Percentiles rank a stretch among this genome's conserved stretches.
Conservation (phyloP, 2,888 invertebrate species). For the Pheosia tremula region DNA sequence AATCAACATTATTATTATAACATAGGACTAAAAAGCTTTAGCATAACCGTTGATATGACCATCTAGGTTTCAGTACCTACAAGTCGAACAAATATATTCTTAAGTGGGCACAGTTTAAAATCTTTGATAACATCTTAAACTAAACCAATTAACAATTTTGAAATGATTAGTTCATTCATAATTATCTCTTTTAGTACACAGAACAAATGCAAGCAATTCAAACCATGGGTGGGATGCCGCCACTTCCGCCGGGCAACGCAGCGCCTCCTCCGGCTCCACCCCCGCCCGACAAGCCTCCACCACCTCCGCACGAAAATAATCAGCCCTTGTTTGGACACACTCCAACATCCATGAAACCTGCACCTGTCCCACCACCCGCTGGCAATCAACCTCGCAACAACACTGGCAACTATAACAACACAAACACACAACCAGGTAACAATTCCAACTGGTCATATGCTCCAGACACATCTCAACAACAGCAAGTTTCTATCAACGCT, state of each 20-base stretch:
- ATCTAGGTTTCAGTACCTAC: no score
- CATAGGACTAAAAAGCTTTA: no score
- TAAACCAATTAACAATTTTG: no score
- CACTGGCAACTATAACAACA: constrained; percentile 37
- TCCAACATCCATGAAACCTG: constrained; percentile 24
- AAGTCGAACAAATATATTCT: no score
- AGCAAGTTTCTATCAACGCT: constrained; percentile 48
- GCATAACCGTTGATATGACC: no score
- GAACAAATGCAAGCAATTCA: constrained; percentile 72
- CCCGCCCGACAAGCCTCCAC: constrained; percentile 59
- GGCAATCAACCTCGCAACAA: constrained; percentile 30
- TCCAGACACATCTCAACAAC: constrained; percentile 37
- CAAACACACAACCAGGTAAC: constrained; percentile 54
- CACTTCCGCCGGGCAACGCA: constrained; percentile 56
- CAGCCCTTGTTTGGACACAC: constrained; percentile 62
- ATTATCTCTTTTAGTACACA: constrained; percentile 61
- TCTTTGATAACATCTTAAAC: no score
- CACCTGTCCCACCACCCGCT: constrained; percentile 46
- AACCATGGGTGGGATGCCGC: constrained; percentile 54
- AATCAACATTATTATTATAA: no score
- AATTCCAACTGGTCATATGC: constrained; percentile 56
- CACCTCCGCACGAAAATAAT: constrained; percentile 74
- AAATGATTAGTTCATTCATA: background rate
- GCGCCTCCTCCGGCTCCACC: constrained; percentile 53
- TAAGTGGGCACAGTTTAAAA: no score